A percentile compares a stretch with the other conserved stretches of the same genome.
phyloP scores from a whole-genome alignment of 2,888 invertebrate species.

The Thera obeliscata region DNA sequence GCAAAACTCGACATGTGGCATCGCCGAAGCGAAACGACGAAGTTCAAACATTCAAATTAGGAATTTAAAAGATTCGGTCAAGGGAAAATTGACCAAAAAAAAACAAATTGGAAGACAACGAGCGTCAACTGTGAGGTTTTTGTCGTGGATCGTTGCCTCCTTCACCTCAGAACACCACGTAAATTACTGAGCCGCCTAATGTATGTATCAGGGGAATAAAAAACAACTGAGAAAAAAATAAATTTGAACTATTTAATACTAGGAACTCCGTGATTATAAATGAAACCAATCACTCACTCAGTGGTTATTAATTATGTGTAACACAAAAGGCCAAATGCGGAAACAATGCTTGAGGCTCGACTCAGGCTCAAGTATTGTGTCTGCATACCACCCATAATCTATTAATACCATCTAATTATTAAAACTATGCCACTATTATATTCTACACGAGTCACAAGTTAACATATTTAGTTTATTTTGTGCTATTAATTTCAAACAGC shows the following conservation, averaged over 20 bases:
- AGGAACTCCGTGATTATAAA: too few relatives aligned
- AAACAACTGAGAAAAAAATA: too few relatives aligned
- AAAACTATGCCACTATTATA: too few relatives aligned
- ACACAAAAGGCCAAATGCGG: too few relatives aligned
- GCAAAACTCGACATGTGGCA: slow-evolving; percentile 65
- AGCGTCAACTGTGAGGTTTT: slow-evolving; percentile 57
- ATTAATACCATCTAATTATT: too few relatives aligned
- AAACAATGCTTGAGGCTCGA: too few relatives aligned
- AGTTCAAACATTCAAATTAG: slow-evolving; percentile 57
- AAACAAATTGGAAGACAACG: slow-evolving; percentile 53
- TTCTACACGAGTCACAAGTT: neutral
- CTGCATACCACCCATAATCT: too few relatives aligned
- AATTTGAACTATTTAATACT: too few relatives aligned
- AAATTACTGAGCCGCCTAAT: slow-evolving; percentile 52
- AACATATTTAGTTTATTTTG: neutral
- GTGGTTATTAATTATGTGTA: too few relatives aligned
- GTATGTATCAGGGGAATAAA: slow-evolving; percentile 6
- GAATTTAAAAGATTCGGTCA: slow-evolving; percentile 57
- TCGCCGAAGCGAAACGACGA: slow-evolving; percentile 62
- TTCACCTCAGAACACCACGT: slow-evolving; percentile 52
- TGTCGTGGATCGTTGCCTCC: slow-evolving; percentile 69
- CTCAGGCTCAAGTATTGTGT: too few relatives aligned
- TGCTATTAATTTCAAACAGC: neutral
- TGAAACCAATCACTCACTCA: too few relatives aligned
- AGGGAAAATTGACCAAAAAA: slow-evolving; percentile 27